Base-by-base conservation (phyloP, 2,888 invertebrate genomes). In the Ophioninae sp. region DNA sequence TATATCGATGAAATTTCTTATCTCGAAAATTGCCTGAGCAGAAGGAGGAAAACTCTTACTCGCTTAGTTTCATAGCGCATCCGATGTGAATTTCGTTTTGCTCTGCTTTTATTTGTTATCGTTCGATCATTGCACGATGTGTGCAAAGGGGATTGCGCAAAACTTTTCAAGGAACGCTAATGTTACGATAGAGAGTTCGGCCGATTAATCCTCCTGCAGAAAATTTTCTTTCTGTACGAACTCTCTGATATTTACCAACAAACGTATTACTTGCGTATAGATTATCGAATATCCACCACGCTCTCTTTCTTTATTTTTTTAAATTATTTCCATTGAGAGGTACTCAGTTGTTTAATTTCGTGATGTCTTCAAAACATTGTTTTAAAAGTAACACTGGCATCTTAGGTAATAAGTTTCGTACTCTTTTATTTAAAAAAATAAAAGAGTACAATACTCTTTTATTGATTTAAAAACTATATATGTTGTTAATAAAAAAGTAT, bases 1-100 rank as follows among this genome's bases (percentile, higher is more conserved):
- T 73, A 44, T 67, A 73, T 59, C 56, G 73, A 56, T 41, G 41
- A 74, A 75, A 59, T 74, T 59, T 20, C 81, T 81, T 75, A 81
- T 81, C 81, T 57, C 76, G 41, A 65, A 8, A 37, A 23, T 23
- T 30, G 13, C 56, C n/a, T 65, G 1, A 17, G 37, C 17, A 69
- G 57, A 30, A 21, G 5, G 20, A 44, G 7, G 64, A 64, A 56
- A 70, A 76, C 61, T 59, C 30, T 30, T 30, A 30, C 30, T 30
- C n/a, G 62, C 59, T 37, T 23, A 57, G 57, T 68, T 62, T 20
- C 73, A 62, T 41, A 70, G 72, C 69, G 50, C 56, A 50, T 69
- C 65, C 30, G 23, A n/a, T 39, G 41, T 59, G 6, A 2, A 7
- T 64, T 13, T 39, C 30, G 7, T 64, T 23, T 20, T 50, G 10